Conservation (phyloP, 2,888 invertebrate species). For the Tromatobia lineatoria region DNA sequence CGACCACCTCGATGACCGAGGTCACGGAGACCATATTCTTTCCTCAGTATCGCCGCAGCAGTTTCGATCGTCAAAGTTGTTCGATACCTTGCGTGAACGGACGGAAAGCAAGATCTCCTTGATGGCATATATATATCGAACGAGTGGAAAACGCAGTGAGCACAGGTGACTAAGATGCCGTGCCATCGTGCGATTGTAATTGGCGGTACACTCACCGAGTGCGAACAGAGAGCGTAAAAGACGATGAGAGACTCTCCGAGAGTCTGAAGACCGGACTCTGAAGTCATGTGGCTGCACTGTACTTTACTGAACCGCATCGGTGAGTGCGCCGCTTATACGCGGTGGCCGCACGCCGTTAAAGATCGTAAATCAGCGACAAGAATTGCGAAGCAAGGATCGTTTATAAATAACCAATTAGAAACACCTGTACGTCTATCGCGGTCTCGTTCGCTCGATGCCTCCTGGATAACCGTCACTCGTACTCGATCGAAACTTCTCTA, state of each 20-base stretch:
- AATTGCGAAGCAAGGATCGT: conserved; percentile 76
- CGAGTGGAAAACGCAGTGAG: conserved; percentile 27
- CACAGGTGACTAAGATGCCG: conserved; percentile 73
- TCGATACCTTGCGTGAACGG: conserved; percentile 11
- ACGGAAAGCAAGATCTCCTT: conserved; percentile 12
- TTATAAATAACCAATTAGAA: conserved; percentile 85
- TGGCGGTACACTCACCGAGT: conserved; percentile 66
- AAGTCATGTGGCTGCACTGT: not conserved
- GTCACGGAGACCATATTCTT: conserved; percentile 7
- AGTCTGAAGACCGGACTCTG: conserved; percentile 27
- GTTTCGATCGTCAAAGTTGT: conserved; percentile 25
- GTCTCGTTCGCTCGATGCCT: conserved; percentile 48
- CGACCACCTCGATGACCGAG: conserved; percentile 33
- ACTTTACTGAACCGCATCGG: conserved; percentile 43
- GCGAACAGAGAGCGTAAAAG: conserved; percentile 31
- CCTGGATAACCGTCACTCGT: conserved; percentile 59
- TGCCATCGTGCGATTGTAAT: conserved; percentile 77
- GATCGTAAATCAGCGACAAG: conserved; percentile 73
- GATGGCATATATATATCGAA: not conserved
- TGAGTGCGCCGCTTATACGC: conserved; percentile 23
- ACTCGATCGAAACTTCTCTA: conserved; percentile 31
- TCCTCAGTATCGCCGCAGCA: not conserved
- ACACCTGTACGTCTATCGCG: conserved; percentile 80
- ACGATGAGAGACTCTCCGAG: conserved; percentile 32
- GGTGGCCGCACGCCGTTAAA: conserved; percentile 62